A percentile compares a stretch with the other conserved stretches of the same genome.
Evolutionary conservation across 2,888 invertebrate genomes (phyloP).

Genomic region (Protonemura montana): DNA sequence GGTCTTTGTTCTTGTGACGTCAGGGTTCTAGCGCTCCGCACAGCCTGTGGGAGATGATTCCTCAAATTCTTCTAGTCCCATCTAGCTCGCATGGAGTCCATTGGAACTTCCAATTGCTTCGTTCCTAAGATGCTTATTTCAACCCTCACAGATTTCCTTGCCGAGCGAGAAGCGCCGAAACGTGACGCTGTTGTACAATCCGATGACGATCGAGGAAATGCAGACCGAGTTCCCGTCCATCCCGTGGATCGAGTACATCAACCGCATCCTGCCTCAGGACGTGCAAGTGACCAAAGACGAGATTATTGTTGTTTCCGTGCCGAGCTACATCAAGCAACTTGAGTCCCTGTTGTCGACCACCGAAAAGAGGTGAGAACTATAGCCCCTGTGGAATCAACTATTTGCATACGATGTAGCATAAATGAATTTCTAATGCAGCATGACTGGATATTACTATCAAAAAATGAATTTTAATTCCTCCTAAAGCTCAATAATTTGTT

Average conservation of each 20-base stretch:
- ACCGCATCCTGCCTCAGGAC: conserved; percentile 75
- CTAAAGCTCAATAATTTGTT: too few relatives aligned
- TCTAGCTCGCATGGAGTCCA: too few relatives aligned
- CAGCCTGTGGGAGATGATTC: too few relatives aligned
- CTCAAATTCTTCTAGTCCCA: too few relatives aligned
- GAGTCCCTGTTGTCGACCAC: conserved; percentile 68
- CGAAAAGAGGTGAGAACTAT: conserved; percentile 66
- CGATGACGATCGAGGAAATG: conserved; percentile 83
- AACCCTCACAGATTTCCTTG: conserved; percentile 74
- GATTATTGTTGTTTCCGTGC: conserved; percentile 83
- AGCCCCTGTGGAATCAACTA: too few relatives aligned
- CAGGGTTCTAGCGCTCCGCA: too few relatives aligned
- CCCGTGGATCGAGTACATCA: conserved; percentile 86
- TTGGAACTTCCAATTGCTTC: background rate
- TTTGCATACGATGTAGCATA: too few relatives aligned
- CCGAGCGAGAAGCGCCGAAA: conserved; percentile 91
- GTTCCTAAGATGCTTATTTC: conserved; percentile 40
- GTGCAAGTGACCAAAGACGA: conserved; percentile 73
- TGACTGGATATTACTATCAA: too few relatives aligned
- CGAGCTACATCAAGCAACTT: conserved; percentile 77
- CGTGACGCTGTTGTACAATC: conserved; percentile 89
- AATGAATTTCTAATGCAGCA: too few relatives aligned
- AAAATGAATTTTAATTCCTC: too few relatives aligned
- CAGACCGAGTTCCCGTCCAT: conserved; percentile 77
- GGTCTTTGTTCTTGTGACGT: too few relatives aligned